Base-by-base conservation (phyloP, 2,113 vertebrate species). In the Thermophis baileyi region DNA sequence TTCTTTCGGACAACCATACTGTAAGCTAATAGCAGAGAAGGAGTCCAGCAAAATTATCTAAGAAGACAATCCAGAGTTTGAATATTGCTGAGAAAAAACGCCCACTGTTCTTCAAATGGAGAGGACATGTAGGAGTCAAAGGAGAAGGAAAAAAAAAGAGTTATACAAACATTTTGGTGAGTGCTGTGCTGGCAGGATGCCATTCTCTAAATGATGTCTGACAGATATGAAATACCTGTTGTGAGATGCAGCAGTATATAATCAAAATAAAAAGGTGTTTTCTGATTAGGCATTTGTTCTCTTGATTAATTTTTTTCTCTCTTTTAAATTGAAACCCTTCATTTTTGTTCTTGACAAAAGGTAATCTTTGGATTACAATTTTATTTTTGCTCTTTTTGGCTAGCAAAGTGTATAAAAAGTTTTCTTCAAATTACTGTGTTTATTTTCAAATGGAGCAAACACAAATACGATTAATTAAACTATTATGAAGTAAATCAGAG, bases 381-480 rank as follows among this genome's bases (percentile, higher is more conserved):
- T 81, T 81, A 89, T 14, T 63, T 90, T 51, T 87, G 53, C 11
- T 63, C 6, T 30, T 60, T 35, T 87, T 60, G 27, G 14, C 35
- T 2, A 89, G 11, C 55, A 46, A 93, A 94, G 92, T 0, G 2
- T 11, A 50, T 4, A 88, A 88, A 10, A 0, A 0, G 0, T 94
- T 92, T 93, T 94, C 11, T n/a, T 81, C 35, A 22, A 40, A 95
- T 94, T 94, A 86, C 12, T 44, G 44, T 69, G 3, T 88, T 30
- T 94, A 95, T 93, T 1, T 54, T 95, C 46, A 57, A 27, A 85
- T 89, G 92, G 51, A 9, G 22, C 27, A 93, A 9, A n/a, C 35
- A 40, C 53, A 93, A 12, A 47, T 90, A 69, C 89, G 6, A 91
- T 6, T 85, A 91, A 91, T 95, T 87, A 93, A 96, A 95, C 12